A percentile compares a stretch with the other conserved stretches of the same genome.
phyloP scores from a whole-genome alignment of 1,140 invertebrate genomes.

The Gryllus bimaculatus region DNA sequence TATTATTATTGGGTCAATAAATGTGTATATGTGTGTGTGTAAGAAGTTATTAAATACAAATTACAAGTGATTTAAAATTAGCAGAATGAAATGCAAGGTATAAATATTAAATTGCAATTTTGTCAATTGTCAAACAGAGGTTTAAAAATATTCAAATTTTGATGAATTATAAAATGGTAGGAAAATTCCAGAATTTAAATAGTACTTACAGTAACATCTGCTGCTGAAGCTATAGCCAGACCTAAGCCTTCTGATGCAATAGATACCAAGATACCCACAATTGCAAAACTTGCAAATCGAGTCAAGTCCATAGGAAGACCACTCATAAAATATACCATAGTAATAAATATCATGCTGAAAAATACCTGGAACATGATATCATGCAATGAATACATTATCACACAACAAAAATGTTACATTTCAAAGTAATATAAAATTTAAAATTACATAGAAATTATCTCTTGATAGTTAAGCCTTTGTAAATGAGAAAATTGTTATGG shows the following conservation, averaged over 20 bases:
- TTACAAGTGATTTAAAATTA: too few species aligned
- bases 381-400: too few species aligned
- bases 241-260: conserved; percentile 68
- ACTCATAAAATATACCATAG: conserved; percentile 48
- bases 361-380: conserved; percentile 31
- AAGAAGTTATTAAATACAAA: too few species aligned
- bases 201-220: conserved; percentile 54
- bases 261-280: conserved; percentile 53
- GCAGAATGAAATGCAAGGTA: not conserved
- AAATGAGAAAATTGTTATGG: too few species aligned
- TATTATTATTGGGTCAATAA: too few species aligned
- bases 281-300: conserved; percentile 53
- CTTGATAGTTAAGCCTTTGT: too few species aligned
- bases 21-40: too few species aligned
- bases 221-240: conserved; percentile 54
- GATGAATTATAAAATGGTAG: not conserved
- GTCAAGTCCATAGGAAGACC: conserved; percentile 42
- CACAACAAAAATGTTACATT: too few species aligned
- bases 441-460: too few species aligned
- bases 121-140: not conserved
- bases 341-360: conserved; percentile 46
- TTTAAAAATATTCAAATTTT: not conserved
- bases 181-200: not conserved
- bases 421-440: too few species aligned
- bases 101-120: conserved; percentile 9